Evolutionary conservation across 2,113 vertebrate genomes (phyloP), one percentile per base, ranked within the genome.

Genomic region (Sisor rabdophorus): DNA sequence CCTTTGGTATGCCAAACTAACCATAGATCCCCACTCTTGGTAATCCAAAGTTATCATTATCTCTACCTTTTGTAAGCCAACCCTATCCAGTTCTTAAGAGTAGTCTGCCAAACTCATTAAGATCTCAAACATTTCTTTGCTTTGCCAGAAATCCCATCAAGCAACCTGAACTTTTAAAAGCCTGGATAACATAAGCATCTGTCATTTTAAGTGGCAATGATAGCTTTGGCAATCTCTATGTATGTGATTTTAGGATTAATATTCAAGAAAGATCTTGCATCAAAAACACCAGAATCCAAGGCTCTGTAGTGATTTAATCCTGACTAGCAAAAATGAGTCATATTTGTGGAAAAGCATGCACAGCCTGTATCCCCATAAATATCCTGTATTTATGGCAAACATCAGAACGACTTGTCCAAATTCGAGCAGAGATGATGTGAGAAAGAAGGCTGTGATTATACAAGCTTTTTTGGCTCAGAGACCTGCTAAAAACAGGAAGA

Each of bases 311-410:
- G 36, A 54, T 58, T 59, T 28, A 69, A 22, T 55, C 12, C 52
- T 40, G 73, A 16, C 61, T 56, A 44, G 19, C 15, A 67, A 65
- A n/a, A 76, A 76, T 40, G 40, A 65, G 19, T n/a, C 44, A 11
- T 15, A 28, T 60, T 48, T 26, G 22, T 15, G 4, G 11, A 50
- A 40, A 22, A 40, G 48, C 30, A 24, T 12, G 8, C 50, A 19
- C 73, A 55, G 73, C 13, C 10, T 63, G 48, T 26, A 26, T 5
- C 60, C 28, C 16, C 12, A 60, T 20, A 61, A 36, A n/a, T 52
- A 32, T 22, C 44, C 10, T 36, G 52, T 30, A 65, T 65, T 22
- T 20, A 24, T 20, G 24, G 26, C n/a, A 8, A 12, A 19, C 54
- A 9, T 65, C 30, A 53, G 20, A n/a, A 53, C 20, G 2, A 19